phyloP scores from a whole-genome alignment of 2,888 invertebrate species.

The Agriopis leucophaearia region DNA sequence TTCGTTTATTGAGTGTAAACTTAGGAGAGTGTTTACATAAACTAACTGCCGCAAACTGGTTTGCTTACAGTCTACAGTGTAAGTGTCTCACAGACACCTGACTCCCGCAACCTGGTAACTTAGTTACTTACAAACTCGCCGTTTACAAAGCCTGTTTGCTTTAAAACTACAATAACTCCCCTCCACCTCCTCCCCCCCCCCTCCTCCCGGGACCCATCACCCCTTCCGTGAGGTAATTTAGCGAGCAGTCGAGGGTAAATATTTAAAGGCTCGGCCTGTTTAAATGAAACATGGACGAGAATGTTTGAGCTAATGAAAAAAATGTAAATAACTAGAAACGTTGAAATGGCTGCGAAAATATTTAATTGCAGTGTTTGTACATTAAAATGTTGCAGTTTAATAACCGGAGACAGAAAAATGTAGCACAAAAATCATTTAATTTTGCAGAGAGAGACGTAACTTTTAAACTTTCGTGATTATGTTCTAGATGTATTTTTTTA shows the following conservation, averaged over 20 bases:
- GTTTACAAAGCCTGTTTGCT: constrained; percentile 20
- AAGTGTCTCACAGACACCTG: constrained; percentile 2
- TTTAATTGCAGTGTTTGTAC: constrained; percentile 10
- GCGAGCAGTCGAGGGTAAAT: constrained; percentile 45
- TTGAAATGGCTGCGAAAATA: constrained; percentile 4
- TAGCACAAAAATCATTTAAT: not conserved
- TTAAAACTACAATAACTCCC: constrained; percentile 43
- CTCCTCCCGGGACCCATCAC: not conserved
- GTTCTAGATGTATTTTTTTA: too few relatives aligned
- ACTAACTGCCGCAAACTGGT: not conserved
- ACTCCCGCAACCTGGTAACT: constrained; percentile 14
- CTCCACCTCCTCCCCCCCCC: not conserved
- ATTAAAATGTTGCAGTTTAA: constrained; percentile 4
- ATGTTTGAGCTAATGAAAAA: constrained; percentile 38
- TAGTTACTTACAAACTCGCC: constrained; percentile 2
- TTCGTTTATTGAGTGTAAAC: too few relatives aligned
- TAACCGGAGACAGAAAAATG: not conserved
- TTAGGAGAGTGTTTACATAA: not conserved
- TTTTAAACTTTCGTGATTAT: too few relatives aligned
- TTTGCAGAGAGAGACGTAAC: too few relatives aligned
- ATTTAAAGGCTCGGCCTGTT: constrained; percentile 37
- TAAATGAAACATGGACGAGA: constrained; percentile 34
- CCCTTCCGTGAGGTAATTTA: constrained; percentile 45
- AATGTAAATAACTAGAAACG: constrained; percentile 33
- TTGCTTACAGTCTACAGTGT: not conserved